phyloP scores from a whole-genome alignment of 1,140 invertebrate species.

The Stenopsyche tienmushanensis region DNA sequence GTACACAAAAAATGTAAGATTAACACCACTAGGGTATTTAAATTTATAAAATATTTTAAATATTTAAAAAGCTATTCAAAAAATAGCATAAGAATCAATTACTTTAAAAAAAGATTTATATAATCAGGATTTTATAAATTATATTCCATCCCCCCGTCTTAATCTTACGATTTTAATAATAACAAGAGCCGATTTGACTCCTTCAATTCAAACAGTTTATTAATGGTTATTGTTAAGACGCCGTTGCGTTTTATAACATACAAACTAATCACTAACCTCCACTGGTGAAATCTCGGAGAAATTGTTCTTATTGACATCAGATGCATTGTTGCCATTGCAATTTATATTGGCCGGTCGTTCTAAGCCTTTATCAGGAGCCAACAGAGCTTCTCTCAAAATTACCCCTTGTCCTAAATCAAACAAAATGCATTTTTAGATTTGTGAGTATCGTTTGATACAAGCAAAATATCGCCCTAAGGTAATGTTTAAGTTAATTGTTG shows the following conservation, averaged over 20 bases:
- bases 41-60: background rate
- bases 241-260: no score
- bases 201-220: no score
- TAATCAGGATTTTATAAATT: background rate
- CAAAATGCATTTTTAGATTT: background rate
- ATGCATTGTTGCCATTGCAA: constrained; percentile 22
- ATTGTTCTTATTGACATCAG: background rate
- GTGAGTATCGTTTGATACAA: background rate
- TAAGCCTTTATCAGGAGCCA: constrained; percentile 29
- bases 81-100: background rate
- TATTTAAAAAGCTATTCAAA: no score
- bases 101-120: background rate
- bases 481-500: no score
- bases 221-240: no score
- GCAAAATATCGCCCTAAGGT: background rate
- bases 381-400: constrained; percentile 33
- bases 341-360: constrained; percentile 16
- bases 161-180: no score
- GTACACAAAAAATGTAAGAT: background rate
- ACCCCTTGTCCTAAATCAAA: constrained; percentile 30
- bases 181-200: no score
- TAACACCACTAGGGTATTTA: no score
- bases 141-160: no score
- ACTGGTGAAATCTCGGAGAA: background rate
- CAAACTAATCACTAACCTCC: background rate